These are phyloP conservation scores for Pheosia gnoma DNA, from an alignment of 2,888 invertebrate genomes.

Conservation along the genomic window DNA sequence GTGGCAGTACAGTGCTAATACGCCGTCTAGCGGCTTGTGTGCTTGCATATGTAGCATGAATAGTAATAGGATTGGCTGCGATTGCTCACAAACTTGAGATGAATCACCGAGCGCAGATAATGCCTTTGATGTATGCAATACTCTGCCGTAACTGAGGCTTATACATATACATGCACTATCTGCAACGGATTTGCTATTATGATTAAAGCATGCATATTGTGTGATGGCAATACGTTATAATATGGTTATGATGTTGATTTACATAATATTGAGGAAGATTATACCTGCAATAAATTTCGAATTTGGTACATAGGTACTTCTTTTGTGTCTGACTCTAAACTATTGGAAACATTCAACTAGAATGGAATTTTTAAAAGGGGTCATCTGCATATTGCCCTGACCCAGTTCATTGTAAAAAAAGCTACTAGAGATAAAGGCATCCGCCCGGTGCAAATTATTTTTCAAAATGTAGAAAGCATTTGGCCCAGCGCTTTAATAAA, in stretches of 20 bases:
- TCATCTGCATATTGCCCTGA: too few species aligned
- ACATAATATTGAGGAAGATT: slow-evolving; percentile 1
- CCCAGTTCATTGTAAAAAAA: too few species aligned
- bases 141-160: slow-evolving; percentile 35
- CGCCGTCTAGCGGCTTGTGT: slow-evolving; percentile 50
- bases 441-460: too few species aligned
- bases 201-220: slow-evolving; percentile 26
- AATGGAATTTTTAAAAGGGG: too few species aligned
- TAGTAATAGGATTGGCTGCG: slow-evolving; percentile 70
- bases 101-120: slow-evolving; percentile 65
- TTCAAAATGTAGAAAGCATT: too few species aligned
- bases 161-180: slow-evolving; percentile 37
- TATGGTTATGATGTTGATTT: slow-evolving; percentile 2
- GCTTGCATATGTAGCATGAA: slow-evolving; percentile 62
- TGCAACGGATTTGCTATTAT: slow-evolving; percentile 34
- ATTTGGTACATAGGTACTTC: too few species aligned
- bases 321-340: too few species aligned
- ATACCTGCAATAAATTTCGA: neutral
- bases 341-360: too few species aligned
- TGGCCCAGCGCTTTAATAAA: too few species aligned
- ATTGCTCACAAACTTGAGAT: slow-evolving; percentile 73
- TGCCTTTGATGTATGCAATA: slow-evolving; percentile 69
- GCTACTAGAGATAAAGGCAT: too few species aligned
- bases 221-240: slow-evolving; percentile 6
- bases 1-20: slow-evolving; percentile 66